Evolutionary conservation across 2,888 invertebrate species (phyloP), one percentile per base, ranked within the genome.

Genomic region (Cacoxenus indagator): DNA sequence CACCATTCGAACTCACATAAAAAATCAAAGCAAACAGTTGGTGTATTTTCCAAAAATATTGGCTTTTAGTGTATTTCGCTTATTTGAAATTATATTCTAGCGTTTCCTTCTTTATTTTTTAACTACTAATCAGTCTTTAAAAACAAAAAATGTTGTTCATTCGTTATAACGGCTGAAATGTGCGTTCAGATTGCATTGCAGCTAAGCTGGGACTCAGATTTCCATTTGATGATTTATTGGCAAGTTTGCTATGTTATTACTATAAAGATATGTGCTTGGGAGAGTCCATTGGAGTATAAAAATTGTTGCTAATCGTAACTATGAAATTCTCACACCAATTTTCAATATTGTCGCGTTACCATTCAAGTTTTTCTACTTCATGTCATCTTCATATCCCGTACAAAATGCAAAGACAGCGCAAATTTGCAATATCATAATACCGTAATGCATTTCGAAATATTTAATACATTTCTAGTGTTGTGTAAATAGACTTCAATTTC

Each of bases 41-140:
- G n/a, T n/a, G n/a, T n/a, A n/a, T n/a, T n/a, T n/a, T n/a, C n/a
- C n/a, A n/a, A n/a, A n/a, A n/a, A n/a, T n/a, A n/a, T n/a, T n/a
- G n/a, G n/a, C n/a, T n/a, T n/a, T n/a, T n/a, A n/a, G n/a, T n/a
- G n/a, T n/a, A n/a, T 27, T 37, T 61, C 17, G 22, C 22, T 61
- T 17, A 22, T 22, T 55, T 67, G 64, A 57, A 27, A 46, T 59
- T 64, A 54, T 24, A 67, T 65, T 62, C 26, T 22, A 55, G 70
- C 64, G 65, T 55, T 62, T 48, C 29, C 69, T 68, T 64, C 64
- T 37, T n/a, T 51, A 11, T 31, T 65, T 43, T 67, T 57, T 75
- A 57, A 84, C 75, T 76, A 77, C 84, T 80, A 84, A 84, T 81
- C 80, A 81, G 84, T 84, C 80, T 81, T 81, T 55, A 77, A 74